Conservation (phyloP, 2,797 vertebrate genomes). For the Catamblyrhynchus diadema region DNA sequence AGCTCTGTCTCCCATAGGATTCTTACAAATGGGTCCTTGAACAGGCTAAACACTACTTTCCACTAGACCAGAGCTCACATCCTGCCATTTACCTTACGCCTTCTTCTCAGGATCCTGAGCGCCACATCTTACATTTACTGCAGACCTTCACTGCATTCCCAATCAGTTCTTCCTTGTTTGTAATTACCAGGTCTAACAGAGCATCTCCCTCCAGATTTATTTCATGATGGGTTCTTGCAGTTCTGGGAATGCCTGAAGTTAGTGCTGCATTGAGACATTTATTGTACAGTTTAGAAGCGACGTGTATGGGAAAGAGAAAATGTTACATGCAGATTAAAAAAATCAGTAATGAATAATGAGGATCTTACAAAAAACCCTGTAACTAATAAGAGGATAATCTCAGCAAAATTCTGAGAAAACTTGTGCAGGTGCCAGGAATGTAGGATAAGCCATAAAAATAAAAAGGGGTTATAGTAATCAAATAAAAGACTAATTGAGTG, state of each 20-base stretch:
- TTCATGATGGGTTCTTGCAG: accelerated
- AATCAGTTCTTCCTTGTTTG: background rate
- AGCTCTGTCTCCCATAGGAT: background rate
- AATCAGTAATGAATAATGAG: background rate
- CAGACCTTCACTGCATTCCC: background rate
- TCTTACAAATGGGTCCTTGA: background rate
- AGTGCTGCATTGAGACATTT: background rate
- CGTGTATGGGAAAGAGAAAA: background rate
- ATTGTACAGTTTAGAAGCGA: background rate
- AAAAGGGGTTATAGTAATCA: background rate
- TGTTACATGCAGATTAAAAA: background rate
- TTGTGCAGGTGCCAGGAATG: background rate
- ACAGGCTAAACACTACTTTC: background rate
- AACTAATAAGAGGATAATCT: background rate
- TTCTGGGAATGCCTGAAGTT: background rate
- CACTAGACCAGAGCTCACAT: background rate
- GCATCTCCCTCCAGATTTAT: background rate
- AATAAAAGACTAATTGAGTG: background rate
- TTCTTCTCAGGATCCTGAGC: background rate
- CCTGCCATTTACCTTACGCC: background rate
- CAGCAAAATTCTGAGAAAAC: background rate
- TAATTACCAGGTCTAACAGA: background rate
- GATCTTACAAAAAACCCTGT: background rate
- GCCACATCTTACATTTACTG: background rate
- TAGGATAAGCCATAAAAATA: background rate